A percentile compares a stretch with the other conserved stretches of the same genome.
Conservation (phyloP, 2,888 invertebrate genomes). For the Papilio demoleus region DNA sequence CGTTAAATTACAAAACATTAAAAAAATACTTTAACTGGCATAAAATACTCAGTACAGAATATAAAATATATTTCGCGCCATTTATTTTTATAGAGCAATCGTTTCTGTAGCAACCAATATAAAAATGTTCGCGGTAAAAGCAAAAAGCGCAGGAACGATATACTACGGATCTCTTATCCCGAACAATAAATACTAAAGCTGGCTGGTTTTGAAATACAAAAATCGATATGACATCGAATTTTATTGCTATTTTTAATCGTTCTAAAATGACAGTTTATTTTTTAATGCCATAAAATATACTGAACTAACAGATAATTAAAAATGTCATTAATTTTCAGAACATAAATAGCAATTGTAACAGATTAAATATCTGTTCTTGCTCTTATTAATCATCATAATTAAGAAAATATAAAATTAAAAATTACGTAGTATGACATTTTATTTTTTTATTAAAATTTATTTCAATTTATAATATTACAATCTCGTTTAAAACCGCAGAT, state of each 20-base stretch:
- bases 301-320: too few relatives aligned
- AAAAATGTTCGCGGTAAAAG: conserved; percentile 21
- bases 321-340: too few relatives aligned
- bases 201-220: neutral
- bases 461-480: conserved; percentile 10
- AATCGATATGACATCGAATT: conserved; percentile 7
- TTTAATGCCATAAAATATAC: neutral
- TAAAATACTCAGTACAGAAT: neutral
- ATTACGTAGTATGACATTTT: neutral
- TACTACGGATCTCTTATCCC: conserved; percentile 21
- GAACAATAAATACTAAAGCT: conserved; percentile 31
- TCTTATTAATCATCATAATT: neutral
- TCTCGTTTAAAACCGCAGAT: neutral
- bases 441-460: conserved; percentile 4
- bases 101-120: conserved; percentile 14
- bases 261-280: neutral
- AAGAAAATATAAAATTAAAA: neutral
- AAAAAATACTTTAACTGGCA: neutral
- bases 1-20: neutral
- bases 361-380: too few relatives aligned
- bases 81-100: conserved; percentile 30
- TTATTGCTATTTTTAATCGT: conserved; percentile 1
- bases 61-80: neutral
- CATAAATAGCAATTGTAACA: too few relatives aligned
- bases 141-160: conserved; percentile 9